A percentile compares a stretch with the other conserved stretches of the same genome.
phyloP scores from a whole-genome alignment of 2,888 invertebrate genomes.

The Drosophila glabriapex region DNA sequence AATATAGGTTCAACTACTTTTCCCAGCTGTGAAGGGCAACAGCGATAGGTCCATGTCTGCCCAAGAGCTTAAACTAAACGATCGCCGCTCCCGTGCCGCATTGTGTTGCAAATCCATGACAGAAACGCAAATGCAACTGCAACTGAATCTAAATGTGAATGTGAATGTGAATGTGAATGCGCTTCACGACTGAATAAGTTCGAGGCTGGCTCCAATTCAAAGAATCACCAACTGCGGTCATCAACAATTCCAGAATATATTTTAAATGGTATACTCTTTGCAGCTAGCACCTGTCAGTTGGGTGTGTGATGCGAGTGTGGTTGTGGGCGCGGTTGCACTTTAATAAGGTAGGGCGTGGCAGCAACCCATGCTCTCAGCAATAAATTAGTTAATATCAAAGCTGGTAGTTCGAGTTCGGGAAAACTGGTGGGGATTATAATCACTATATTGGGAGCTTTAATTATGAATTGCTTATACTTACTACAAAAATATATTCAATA shows the following conservation, averaged over 20 bases:
- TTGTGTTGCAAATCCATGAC: slow-evolving; percentile 60
- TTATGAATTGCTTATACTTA: neutral
- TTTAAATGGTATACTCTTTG: slow-evolving; percentile 51
- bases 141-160: slow-evolving; percentile 32
- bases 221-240: slow-evolving; percentile 45
- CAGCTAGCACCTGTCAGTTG: slow-evolving; percentile 70
- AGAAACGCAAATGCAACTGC: slow-evolving; percentile 19
- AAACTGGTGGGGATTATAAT: neutral
- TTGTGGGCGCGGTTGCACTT: slow-evolving; percentile 61
- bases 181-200: slow-evolving; percentile 79
- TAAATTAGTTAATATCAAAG: slow-evolving; percentile 30
- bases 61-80: slow-evolving; percentile 54
- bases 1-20: slow-evolving; percentile 25
- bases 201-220: slow-evolving; percentile 65
- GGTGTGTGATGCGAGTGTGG: slow-evolving; percentile 44
- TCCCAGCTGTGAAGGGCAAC: slow-evolving; percentile 65
- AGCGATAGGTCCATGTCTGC: slow-evolving; percentile 29
- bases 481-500: neutral
- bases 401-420: neutral
- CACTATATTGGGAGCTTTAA: neutral
- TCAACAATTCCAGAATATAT: slow-evolving; percentile 47
- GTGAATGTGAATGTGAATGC: slow-evolving; percentile 48
- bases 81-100: slow-evolving; percentile 50
- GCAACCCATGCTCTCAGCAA: slow-evolving; percentile 9
- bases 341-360: slow-evolving; percentile 59